phyloP scores from a whole-genome alignment of 2,113 vertebrate species.

The Coregonus clupeaformis region DNA sequence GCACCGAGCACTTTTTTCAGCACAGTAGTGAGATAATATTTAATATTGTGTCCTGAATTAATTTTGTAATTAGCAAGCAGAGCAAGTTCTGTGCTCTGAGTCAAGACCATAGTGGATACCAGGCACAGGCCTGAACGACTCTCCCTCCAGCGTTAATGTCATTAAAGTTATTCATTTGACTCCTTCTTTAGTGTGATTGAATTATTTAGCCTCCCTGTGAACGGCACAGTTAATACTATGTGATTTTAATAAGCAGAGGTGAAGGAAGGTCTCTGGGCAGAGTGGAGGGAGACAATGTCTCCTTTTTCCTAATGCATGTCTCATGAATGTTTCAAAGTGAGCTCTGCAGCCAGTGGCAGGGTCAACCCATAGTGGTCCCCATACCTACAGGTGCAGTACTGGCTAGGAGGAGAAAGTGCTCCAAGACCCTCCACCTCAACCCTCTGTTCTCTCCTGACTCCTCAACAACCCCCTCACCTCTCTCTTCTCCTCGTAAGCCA shows the following conservation, averaged over 20 bases:
- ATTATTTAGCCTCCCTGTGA: slow-evolving; percentile 73
- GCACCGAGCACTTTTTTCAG: slow-evolving; percentile 2
- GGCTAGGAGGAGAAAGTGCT: neutral
- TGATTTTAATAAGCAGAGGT: slow-evolving; percentile 79
- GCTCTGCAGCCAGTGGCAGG: slow-evolving; percentile 43
- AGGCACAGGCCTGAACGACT: slow-evolving; percentile 49
- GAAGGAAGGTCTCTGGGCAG: slow-evolving; percentile 53
- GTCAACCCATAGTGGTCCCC: slow-evolving; percentile 38
- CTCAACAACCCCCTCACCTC: slow-evolving; percentile 5
- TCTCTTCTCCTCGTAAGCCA: slow-evolving; percentile 17
- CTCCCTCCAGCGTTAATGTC: slow-evolving; percentile 69
- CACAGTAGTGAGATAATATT: slow-evolving; percentile 43
- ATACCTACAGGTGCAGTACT: slow-evolving; percentile 18
- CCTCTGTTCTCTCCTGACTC: neutral
- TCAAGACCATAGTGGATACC: slow-evolving; percentile 45
- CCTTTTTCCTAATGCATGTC: slow-evolving; percentile 59
- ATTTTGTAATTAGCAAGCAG: slow-evolving; percentile 57
- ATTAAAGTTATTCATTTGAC: slow-evolving; percentile 76
- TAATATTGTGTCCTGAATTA: slow-evolving; percentile 49
- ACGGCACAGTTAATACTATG: slow-evolving; percentile 73
- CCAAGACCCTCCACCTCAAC: too few relatives aligned
- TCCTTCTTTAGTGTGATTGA: slow-evolving; percentile 73
- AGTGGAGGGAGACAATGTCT: slow-evolving; percentile 56
- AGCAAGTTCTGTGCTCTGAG: slow-evolving; percentile 39
- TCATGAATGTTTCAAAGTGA: slow-evolving; percentile 69